Evolutionary conservation across 1,140 invertebrate species (phyloP), one percentile per base, ranked within the genome.

Genomic region (Hydropsyche tenuis): DNA sequence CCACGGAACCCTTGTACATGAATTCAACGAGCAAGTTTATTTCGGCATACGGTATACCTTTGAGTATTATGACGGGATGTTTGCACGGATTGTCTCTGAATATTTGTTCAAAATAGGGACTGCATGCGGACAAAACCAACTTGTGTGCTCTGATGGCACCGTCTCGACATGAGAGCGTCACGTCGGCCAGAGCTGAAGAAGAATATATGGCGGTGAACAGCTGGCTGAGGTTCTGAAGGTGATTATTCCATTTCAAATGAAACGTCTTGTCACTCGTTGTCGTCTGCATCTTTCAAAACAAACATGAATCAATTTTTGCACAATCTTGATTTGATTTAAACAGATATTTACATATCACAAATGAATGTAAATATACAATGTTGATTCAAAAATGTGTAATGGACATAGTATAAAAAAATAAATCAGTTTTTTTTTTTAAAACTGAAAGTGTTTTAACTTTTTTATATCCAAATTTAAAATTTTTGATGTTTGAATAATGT

Each of bases 231-330:
- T 92, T 91, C 75, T 88, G 88, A 78, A 90, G 85, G 81, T 92
- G 90, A 86, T 91, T 91, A 84, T 92, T 91, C 89, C 91, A 91
- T 77, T 89, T 89, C 63, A 92, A 83, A 82, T 90, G 89, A 83
- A 90, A 91, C 78, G 89, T 89, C 80, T 91, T 89, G 64, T 89
- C 87, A 73, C 85, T 87, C 85, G 84, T 82, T 80, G 83, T 79
- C 78, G 83, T 81, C 84, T 86, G 85, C 84, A 85, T 85, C 85
- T 86, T n/a, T n/a, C n/a, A n/a, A n/a, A n/a, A n/a, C n/a, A n/a
- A n/a, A n/a, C n/a, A n/a, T n/a, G n/a, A n/a, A n/a, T n/a, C n/a
- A n/a, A n/a, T n/a, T n/a, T n/a, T n/a, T n/a, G n/a, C n/a, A n/a
- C n/a, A n/a, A n/a, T n/a, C n/a, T n/a, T n/a, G 82, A 79, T 84